Base-by-base conservation (phyloP, 2,113 vertebrate species). In the Tupaia chinensis region DNA sequence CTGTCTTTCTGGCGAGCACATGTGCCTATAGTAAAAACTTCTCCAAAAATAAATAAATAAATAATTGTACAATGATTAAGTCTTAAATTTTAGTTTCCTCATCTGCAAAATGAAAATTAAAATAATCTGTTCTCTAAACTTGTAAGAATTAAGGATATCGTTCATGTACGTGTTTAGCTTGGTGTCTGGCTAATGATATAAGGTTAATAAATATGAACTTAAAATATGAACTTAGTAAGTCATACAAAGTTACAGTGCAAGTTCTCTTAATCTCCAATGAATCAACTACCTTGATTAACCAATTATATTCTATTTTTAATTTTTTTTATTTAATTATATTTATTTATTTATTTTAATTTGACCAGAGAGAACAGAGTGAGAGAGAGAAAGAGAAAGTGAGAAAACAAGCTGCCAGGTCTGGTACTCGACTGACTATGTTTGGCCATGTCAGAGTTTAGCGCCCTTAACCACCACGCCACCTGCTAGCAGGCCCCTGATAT, bases 51-150 rank as follows among this genome's bases (percentile, higher is more conserved):
- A 44, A 44, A 44, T 44, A 44, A 44, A 44, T 44, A 44, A 44
- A 44, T 44, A 66, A 44, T 77, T 65, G 32, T 65, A 68, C 29
- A 66, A 95, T 73, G 25, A 93, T 58, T 29, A 92, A 80, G 12
- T 72, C 76, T 20, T 79, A 95, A 91, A 11, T 78, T 87, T 96
- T 56, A 72, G 29, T 85, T 80, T 96, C 34, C 44, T 61, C 20
- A 90, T 68, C 11, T 53, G 16, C 87, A 58, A 92, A 82, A 72
- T 44, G 6, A 4, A 72, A 76, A 82, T 66, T 79, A 94, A 95
- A 90, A 70, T 72, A 91, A 88, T 22, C 19, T 82, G 74, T 29
- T 4, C 34, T 8, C 78, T 82, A 74, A 85, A 22, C 1, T 58
- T 85, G 61, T 76, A n/a, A 87, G 53, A 89, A 81, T 85, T 81